Conservation (phyloP, 2,113 vertebrate genomes). For the Recurvirostra avosetta region DNA sequence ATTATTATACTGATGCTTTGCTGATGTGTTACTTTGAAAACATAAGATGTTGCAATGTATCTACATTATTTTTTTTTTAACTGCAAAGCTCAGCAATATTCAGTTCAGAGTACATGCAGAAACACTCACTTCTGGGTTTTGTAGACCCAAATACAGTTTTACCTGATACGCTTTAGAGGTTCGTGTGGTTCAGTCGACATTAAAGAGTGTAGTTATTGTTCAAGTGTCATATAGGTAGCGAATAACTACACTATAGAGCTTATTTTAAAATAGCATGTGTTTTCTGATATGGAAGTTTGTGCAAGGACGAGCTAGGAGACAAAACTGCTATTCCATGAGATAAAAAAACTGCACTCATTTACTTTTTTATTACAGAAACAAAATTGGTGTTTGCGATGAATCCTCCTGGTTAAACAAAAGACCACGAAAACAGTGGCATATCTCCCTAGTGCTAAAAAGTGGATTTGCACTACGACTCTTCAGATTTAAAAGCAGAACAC, state of each 20-base stretch:
- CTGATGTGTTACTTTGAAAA: not conserved
- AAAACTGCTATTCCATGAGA: not conserved
- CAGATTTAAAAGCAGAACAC: not conserved
- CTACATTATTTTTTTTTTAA: not conserved
- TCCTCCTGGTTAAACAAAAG: not conserved
- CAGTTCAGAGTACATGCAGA: not conserved
- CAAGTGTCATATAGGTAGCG: not conserved
- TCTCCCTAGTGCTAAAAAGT: not conserved
- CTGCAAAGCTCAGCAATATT: not conserved
- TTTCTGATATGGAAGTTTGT: not conserved
- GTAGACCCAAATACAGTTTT: not conserved
- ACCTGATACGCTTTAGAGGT: not conserved
- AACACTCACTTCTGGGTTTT: not conserved
- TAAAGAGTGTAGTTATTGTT: not conserved
- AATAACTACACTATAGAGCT: not conserved
- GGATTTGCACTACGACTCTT: not conserved
- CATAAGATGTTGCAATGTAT: not conserved
- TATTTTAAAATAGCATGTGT: not conserved
- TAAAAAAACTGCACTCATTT: not conserved
- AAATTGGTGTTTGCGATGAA: not conserved
- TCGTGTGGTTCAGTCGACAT: not conserved
- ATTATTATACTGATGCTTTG: constrained; percentile 9
- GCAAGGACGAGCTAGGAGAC: not conserved
- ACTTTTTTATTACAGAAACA: not conserved
- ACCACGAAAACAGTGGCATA: not conserved